Evolutionary conservation across 2,797 vertebrate genomes (phyloP).

Genomic region (Discoglossus pictus): DNA sequence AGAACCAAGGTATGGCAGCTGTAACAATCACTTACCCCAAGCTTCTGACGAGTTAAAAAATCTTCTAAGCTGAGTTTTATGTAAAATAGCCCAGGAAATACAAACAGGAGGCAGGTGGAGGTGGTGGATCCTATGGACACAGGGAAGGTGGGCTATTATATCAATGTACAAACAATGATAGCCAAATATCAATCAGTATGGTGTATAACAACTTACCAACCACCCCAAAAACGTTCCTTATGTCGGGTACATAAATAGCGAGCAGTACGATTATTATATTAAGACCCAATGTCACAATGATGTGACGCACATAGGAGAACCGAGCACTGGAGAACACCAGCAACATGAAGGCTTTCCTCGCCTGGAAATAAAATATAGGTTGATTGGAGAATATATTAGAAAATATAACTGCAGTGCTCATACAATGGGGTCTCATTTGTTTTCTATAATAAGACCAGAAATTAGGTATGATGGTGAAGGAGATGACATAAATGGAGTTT

Average conservation of each 20-base stretch:
- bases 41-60: conserved; percentile 76
- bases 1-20: no score
- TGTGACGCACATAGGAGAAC: conserved; percentile 81
- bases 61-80: conserved; percentile 82
- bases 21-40: conserved; percentile 77
- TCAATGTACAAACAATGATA: not conserved
- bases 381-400: not conserved
- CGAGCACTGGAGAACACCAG: conserved; percentile 73
- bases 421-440: no score
- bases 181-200: no score
- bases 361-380: conserved; percentile 63
- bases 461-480: no score
- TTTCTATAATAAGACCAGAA: no score
- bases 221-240: conserved; percentile 88
- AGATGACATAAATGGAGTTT: no score
- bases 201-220: conserved; percentile 76
- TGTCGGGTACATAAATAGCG: conserved; percentile 89
- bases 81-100: conserved; percentile 92
- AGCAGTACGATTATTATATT: conserved; percentile 79
- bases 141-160: conserved; percentile 2
- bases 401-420: no score
- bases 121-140: conserved; percentile 82
- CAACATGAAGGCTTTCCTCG: conserved; percentile 83
- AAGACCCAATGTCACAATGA: conserved; percentile 73
- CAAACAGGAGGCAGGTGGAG: conserved; percentile 87